These are phyloP conservation scores for Lordiphosa andalusiaca DNA, from an alignment of 2,888 invertebrate species.

Conservation along the genomic window DNA sequence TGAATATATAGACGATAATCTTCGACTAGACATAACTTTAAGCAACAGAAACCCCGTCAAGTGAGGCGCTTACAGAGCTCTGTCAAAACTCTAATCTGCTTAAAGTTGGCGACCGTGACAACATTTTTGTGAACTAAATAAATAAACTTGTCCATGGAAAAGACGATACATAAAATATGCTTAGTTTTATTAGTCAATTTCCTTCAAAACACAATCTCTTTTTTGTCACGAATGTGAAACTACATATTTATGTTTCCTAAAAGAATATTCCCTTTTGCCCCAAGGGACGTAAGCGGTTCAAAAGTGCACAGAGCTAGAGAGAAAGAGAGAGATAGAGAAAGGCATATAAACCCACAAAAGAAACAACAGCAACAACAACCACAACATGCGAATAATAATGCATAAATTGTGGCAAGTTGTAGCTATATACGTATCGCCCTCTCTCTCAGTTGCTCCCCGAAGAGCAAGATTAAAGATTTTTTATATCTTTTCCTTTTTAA, in stretches of 20 bases:
- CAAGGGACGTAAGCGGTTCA: not conserved
- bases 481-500: conserved; percentile 29
- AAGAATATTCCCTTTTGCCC: not conserved
- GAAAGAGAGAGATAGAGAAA: not conserved
- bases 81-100: too few relatives aligned
- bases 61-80: too few relatives aligned
- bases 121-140: too few relatives aligned
- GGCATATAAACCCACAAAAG: not conserved
- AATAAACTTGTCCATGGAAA: too few relatives aligned
- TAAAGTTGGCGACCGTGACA: too few relatives aligned
- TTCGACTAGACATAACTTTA: too few relatives aligned
- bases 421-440: not conserved
- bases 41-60: too few relatives aligned
- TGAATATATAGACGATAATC: too few relatives aligned
- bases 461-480: conserved; percentile 4
- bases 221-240: too few relatives aligned
- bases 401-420: conserved; percentile 41
- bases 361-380: not conserved
- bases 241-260: not conserved
- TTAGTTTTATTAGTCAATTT: too few relatives aligned
- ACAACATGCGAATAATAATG: conserved; percentile 34
- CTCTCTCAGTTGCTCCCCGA: not conserved
- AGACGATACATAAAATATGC: too few relatives aligned
- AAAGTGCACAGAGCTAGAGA: conserved; percentile 5
- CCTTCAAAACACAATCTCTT: too few relatives aligned